These are phyloP conservation scores for Rhombomys opimus DNA, from an alignment of 2,113 vertebrate genomes.

Conservation along the genomic window DNA sequence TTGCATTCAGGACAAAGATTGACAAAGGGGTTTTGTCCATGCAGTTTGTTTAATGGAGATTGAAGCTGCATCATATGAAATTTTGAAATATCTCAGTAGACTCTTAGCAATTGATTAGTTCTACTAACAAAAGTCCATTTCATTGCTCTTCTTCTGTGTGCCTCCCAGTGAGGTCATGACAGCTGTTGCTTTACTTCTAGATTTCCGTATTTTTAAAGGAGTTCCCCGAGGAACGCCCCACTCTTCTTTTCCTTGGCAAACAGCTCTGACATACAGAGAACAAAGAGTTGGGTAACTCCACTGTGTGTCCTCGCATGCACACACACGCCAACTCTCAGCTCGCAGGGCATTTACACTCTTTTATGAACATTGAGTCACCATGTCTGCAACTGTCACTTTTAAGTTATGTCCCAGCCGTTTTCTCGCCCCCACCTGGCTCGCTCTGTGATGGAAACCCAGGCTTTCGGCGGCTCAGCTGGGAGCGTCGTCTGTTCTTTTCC, in stretches of 20 bases:
- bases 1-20: neutral
- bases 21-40: neutral
- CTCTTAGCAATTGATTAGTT: neutral
- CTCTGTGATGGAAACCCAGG: neutral
- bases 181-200: neutral
- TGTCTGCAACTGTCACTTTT: neutral
- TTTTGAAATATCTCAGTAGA: neutral
- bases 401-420: neutral
- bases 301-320: neutral
- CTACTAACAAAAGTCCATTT: neutral
- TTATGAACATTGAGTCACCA: constrained; percentile 19
- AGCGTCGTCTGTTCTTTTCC: constrained; percentile 54
- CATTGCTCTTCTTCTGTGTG: neutral
- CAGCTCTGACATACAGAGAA: constrained; percentile 19
- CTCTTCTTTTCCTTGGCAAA: constrained; percentile 48
- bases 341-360: constrained; percentile 1
- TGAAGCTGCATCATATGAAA: neutral
- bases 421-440: constrained; percentile 65
- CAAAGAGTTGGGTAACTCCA: constrained; percentile 42
- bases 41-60: neutral
- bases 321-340: constrained; percentile 2
- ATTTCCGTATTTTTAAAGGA: constrained; percentile 36
- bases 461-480: constrained; percentile 63
- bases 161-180: neutral
- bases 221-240: neutral